Evolutionary conservation across 1,140 invertebrate species (phyloP).

Genomic region (Macrocentrus cingulum): DNA sequence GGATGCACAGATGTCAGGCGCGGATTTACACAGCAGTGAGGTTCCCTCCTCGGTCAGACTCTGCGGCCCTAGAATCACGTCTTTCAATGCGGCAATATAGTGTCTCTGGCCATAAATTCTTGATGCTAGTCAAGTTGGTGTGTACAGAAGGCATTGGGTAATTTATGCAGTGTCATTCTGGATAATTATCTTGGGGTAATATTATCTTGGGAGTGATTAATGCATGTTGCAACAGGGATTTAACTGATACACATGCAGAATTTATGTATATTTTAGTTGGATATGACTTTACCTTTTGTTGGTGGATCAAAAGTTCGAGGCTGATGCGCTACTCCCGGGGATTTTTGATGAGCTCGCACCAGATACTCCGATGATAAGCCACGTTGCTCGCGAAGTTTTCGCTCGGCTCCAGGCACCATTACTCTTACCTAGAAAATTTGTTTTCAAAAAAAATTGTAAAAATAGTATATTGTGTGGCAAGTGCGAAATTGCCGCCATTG

Average conservation of each 20-base stretch:
- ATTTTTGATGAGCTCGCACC: slow-evolving; percentile 54
- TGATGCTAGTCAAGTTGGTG: not conserved
- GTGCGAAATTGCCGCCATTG: too few species aligned
- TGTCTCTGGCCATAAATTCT: not conserved
- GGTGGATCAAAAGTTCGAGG: slow-evolving; percentile 46
- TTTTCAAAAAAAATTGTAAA: slow-evolving; percentile 32
- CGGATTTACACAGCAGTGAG: slow-evolving; percentile 53
- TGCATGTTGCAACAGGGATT: not conserved
- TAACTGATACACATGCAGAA: slow-evolving; percentile 6
- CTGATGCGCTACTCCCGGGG: slow-evolving; percentile 49
- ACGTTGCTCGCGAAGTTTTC: slow-evolving; percentile 62
- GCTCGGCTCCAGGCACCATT: slow-evolving; percentile 66
- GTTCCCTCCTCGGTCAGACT: slow-evolving; percentile 53
- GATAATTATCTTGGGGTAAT: not conserved
- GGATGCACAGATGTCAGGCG: slow-evolving; percentile 56
- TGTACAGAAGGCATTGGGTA: not conserved
- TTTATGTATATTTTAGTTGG: too few species aligned
- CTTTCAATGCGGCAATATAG: slow-evolving; percentile 13
- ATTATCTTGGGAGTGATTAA: not conserved
- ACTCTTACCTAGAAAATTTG: slow-evolving; percentile 55
- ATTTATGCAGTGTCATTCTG: too few species aligned
- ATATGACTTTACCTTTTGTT: slow-evolving; percentile 41
- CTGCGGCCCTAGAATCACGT: slow-evolving; percentile 40
- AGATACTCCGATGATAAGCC: slow-evolving; percentile 56
- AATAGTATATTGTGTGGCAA: too few species aligned